Evolutionary conservation across 2,797 vertebrate species (phyloP).

Genomic region (Erpetoichthys calabaricus): DNA sequence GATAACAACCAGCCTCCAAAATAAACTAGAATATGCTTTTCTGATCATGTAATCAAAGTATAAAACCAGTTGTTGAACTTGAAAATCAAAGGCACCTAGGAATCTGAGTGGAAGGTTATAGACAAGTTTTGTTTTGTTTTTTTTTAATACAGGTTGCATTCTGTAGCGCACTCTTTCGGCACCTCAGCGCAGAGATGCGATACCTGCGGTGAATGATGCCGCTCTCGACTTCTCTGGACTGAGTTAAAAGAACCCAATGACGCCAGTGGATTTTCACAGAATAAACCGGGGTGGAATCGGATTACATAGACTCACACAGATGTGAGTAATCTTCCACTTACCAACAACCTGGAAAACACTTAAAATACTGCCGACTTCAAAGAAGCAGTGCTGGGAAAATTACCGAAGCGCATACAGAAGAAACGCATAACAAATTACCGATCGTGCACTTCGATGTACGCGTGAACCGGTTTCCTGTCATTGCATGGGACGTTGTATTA

Average conservation of each 20-base stretch:
- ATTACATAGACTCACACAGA: slow-evolving; percentile 52
- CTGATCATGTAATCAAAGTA: no score
- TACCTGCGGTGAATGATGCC: slow-evolving; percentile 28
- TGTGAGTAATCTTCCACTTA: slow-evolving; percentile 55
- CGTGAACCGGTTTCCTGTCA: no score
- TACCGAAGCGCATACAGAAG: slow-evolving; percentile 2
- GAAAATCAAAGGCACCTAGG: no score
- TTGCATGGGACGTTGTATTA: no score
- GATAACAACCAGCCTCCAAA: no score
- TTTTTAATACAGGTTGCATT: no score
- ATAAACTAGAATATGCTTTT: no score
- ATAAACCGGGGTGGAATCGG: slow-evolving; percentile 50
- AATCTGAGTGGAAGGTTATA: no score
- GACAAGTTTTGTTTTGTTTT: no score
- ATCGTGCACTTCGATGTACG: no score
- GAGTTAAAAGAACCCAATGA: slow-evolving; percentile 38
- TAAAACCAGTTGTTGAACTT: no score
- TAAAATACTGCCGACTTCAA: slow-evolving; percentile 20
- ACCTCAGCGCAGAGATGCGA: not conserved
- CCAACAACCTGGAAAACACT: slow-evolving; percentile 19
- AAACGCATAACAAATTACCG: not conserved
- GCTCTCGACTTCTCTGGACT: slow-evolving; percentile 28
- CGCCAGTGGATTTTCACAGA: slow-evolving; percentile 52
- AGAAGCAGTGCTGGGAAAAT: slow-evolving; percentile 7
- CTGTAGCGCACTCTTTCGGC: no score